Conservation (phyloP, 2,797 vertebrate genomes). For the Coracias cyanogaster region DNA sequence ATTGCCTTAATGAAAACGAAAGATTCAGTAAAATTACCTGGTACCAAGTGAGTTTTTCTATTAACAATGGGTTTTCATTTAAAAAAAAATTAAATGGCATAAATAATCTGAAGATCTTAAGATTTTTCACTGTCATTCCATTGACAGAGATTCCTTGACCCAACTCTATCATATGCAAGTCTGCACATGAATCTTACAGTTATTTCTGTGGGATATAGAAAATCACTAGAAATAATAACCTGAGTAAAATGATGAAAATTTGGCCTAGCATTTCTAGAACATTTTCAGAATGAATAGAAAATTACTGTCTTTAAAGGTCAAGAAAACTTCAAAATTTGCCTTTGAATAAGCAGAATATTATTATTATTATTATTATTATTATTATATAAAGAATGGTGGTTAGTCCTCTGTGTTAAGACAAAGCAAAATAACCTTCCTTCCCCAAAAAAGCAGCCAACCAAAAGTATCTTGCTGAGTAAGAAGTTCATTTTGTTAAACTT, state of each 20-base stretch:
- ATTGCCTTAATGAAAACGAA: background rate
- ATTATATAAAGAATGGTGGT: background rate
- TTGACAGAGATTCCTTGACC: background rate
- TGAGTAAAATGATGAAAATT: background rate
- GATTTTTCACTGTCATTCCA: background rate
- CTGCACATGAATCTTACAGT: background rate
- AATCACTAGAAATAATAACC: background rate
- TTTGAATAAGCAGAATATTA: background rate
- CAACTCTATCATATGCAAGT: background rate
- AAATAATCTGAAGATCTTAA: background rate
- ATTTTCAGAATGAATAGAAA: background rate
- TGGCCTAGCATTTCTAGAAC: background rate
- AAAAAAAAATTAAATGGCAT: background rate
- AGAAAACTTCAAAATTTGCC: background rate
- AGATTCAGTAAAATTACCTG: background rate
- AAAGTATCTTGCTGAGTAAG: background rate
- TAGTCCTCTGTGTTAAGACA: background rate
- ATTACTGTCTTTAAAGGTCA: background rate
- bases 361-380: background rate
- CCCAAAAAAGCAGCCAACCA: accelerated
- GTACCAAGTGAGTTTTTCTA: background rate
- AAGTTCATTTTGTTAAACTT: background rate
- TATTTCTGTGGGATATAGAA: background rate
- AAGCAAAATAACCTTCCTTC: background rate
- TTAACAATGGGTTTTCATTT: background rate